phyloP scores from a whole-genome alignment of 2,888 invertebrate genomes.

The Carcina quercana region DNA sequence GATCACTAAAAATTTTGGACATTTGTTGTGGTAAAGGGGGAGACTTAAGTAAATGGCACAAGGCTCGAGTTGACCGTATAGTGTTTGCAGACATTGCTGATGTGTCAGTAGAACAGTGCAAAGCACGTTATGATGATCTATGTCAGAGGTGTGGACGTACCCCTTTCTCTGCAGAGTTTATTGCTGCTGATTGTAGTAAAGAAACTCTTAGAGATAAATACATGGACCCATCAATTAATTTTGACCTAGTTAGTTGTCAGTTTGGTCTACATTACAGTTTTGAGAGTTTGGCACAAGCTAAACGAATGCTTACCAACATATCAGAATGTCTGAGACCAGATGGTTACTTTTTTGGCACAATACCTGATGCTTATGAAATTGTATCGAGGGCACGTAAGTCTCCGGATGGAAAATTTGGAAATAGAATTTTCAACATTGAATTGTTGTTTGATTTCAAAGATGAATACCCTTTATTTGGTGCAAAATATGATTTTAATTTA shows the following conservation, averaged over 20 bases:
- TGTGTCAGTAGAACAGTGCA: slow-evolving; percentile 93
- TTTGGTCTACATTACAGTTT: slow-evolving; percentile 99
- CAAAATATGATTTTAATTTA: slow-evolving; percentile 95
- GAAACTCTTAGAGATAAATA: slow-evolving; percentile 84
- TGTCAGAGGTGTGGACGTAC: slow-evolving; percentile 48
- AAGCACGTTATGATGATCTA: slow-evolving; percentile 86
- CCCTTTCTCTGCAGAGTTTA: slow-evolving; percentile 91
- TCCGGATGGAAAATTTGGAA: slow-evolving; percentile 79
- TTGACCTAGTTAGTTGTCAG: slow-evolving; percentile 96
- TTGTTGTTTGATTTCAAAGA: slow-evolving; percentile 78
- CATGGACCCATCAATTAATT: slow-evolving; percentile 82
- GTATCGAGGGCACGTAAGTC: slow-evolving; percentile 81
- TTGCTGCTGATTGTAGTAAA: slow-evolving; percentile 94
- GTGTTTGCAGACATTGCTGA: slow-evolving; percentile 96
- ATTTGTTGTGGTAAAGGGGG: slow-evolving; percentile 99
- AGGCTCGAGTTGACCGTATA: slow-evolving; percentile 84
- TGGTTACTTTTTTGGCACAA: slow-evolving; percentile 97
- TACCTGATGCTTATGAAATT: slow-evolving; percentile 95
- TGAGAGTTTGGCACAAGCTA: slow-evolving; percentile 90
- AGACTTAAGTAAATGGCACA: slow-evolving; percentile 97
- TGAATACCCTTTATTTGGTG: slow-evolving; percentile 92
- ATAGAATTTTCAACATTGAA: slow-evolving; percentile 84
- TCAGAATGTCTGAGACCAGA: slow-evolving; percentile 91
- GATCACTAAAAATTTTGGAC: slow-evolving; percentile 85
- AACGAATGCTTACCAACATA: slow-evolving; percentile 94